A percentile compares a stretch with the other conserved stretches of the same genome.
Evolutionary conservation across 2,113 vertebrate species (phyloP).

Genomic region (Oenanthe melanoleuca): DNA sequence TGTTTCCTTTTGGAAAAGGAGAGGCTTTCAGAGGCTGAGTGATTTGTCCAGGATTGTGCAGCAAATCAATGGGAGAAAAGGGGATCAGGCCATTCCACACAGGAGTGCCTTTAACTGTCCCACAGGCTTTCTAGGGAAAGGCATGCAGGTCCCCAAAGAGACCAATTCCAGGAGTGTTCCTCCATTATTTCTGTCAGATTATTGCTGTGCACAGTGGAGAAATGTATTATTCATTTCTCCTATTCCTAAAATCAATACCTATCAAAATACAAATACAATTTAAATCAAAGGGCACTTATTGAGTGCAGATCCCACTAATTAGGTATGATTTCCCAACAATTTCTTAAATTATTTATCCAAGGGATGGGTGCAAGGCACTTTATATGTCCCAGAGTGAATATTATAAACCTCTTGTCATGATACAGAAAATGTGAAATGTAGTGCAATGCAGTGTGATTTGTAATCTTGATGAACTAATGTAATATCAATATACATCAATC

Average conservation of each 20-base stretch:
- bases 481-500: conserved; percentile 67
- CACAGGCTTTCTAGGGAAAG: neutral
- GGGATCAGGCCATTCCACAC: neutral
- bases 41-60: neutral
- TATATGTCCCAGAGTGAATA: conserved; percentile 53
- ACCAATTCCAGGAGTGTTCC: neutral
- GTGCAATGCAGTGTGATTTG: conserved; percentile 29
- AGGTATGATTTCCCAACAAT: conserved; percentile 61
- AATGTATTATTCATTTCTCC: conserved; percentile 65
- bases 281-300: conserved; percentile 67
- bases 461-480: conserved; percentile 63
- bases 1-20: neutral
- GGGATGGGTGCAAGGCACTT: conserved; percentile 44
- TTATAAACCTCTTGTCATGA: conserved; percentile 45
- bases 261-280: conserved; percentile 69
- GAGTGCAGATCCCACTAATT: conserved; percentile 61
- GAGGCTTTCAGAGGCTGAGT: neutral
- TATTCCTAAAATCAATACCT: conserved; percentile 61
- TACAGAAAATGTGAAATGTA: conserved; percentile 51
- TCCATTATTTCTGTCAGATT: conserved; percentile 40
- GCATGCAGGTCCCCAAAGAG: neutral
- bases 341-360: conserved; percentile 73
- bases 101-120: conserved; percentile 5
- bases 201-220: conserved; percentile 15
- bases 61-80: conserved; percentile 1